Conservation (phyloP, 2,113 vertebrate genomes). For the Hirundichthys speculiger region DNA sequence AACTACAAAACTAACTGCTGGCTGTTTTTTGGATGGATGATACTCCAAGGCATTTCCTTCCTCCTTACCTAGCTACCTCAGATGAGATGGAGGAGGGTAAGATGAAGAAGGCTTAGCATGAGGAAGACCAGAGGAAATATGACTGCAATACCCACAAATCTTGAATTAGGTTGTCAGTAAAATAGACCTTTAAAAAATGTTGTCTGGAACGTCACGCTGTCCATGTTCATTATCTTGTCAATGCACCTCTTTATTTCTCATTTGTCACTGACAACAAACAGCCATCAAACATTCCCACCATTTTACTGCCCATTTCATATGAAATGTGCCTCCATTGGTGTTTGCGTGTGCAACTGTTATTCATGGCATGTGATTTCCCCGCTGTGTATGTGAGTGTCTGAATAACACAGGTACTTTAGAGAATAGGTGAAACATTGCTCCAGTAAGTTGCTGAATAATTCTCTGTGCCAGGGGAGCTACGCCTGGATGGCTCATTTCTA, state of each 20-base stretch:
- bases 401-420: constrained; percentile 26
- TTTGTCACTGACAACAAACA: not conserved
- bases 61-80: too few relatives aligned
- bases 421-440: constrained; percentile 54
- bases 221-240: not conserved
- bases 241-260: not conserved
- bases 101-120: not conserved
- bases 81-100: too few relatives aligned
- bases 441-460: constrained; percentile 63
- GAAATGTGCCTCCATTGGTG: constrained; percentile 8
- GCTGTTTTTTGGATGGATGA: too few relatives aligned
- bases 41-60: too few relatives aligned
- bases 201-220: not conserved
- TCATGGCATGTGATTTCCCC: constrained; percentile 12
- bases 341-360: constrained; percentile 4
- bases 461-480: constrained; percentile 39
- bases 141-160: not conserved
- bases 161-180: not conserved
- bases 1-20: too few relatives aligned
- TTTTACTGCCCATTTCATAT: constrained; percentile 20
- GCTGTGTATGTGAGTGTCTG: constrained; percentile 21
- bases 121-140: not conserved
- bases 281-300: not conserved
- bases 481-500: constrained; percentile 54
- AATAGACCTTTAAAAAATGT: not conserved